A percentile compares a stretch with the other conserved stretches of the same genome.
Evolutionary conservation across 64 coral and sea anemone genomes (phyloP).

Genomic region (Catalaphyllia jardinei): DNA sequence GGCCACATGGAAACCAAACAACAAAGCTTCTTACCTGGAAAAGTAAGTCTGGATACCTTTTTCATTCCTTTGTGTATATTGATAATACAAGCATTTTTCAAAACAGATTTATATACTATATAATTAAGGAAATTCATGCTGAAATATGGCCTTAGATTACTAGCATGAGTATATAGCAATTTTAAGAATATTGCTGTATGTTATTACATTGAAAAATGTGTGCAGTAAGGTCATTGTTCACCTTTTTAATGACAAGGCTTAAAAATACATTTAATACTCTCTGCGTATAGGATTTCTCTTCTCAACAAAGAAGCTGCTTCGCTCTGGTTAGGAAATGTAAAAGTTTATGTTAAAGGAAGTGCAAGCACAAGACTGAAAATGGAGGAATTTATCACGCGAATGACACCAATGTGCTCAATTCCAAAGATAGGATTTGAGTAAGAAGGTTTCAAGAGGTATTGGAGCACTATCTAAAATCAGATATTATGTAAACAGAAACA

Average conservation of each 20-base stretch:
- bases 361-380: constrained; percentile 4
- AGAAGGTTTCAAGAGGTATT: too few species aligned
- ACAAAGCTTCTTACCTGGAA: constrained; percentile 46
- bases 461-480: too few species aligned
- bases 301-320: constrained; percentile 4
- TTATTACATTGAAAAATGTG: too few species aligned
- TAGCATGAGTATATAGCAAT: too few species aligned
- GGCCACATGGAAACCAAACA: constrained; percentile 5
- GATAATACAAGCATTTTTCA: too few species aligned
- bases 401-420: neutral
- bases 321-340: constrained; percentile 42
- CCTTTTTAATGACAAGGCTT: neutral
- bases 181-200: neutral
- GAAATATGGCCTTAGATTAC: too few species aligned
- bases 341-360: constrained; percentile 38
- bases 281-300: constrained; percentile 24
- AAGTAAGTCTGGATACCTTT: constrained; percentile 49
- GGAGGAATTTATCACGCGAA: constrained; percentile 27
- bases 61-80: too few species aligned
- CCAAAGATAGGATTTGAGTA: constrained; percentile 23
- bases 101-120: too few species aligned
- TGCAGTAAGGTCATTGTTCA: neutral
- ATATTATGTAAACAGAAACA: too few species aligned
- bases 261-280: neutral
- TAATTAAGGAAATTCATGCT: too few species aligned